Base-by-base conservation (phyloP, 1,140 invertebrate species). In the Scaptomyza hsui region DNA sequence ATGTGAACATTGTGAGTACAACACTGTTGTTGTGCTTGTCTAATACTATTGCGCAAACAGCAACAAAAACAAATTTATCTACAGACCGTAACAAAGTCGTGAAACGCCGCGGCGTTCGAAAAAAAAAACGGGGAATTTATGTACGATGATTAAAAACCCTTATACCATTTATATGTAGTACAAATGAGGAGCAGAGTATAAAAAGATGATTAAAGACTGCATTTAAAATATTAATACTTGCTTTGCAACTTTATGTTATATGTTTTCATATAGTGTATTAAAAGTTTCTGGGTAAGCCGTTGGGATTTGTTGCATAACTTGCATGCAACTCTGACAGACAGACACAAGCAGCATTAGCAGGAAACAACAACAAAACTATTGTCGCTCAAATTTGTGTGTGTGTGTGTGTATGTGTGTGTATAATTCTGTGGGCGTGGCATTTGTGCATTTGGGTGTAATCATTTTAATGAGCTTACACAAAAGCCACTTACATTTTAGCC, bases 381-480 rank as follows among this genome's bases (percentile, higher is more conserved):
- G 80, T 75, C 53, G 62, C 41, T 55, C 57, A 52, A 35, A 57
- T 44, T 67, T 13, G 9, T 63, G 52, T 35, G 39, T 12, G 32
- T 63, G 55, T 61, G 51, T 37, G 52, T 42, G 37, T 21, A 52
- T 52, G 51, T 16, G 35, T 7, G 62, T 59, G 53, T 60, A 49
- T 29, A 44, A 26, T 26, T 29, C 5, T 55, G 26, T 41, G 51
- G 61, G 61, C 39, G 49, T 53, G 49, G 19, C 37, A 21, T 37
- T 15, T 26, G 51, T 47, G 19, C 68, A 44, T 65, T 75, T 59
- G 72, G 49, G 56, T 61, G 52, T 56, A 75, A 70, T 85, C 68
- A 75, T 55, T 86, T 80, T 80, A 83, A 83, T 83, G 80, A 83
- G 67, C 68, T 69, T 53, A 64, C 76, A 68, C 78, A 79, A 75